Conservation (phyloP, 2,888 invertebrate species). For the Mactromeris polynyma region DNA sequence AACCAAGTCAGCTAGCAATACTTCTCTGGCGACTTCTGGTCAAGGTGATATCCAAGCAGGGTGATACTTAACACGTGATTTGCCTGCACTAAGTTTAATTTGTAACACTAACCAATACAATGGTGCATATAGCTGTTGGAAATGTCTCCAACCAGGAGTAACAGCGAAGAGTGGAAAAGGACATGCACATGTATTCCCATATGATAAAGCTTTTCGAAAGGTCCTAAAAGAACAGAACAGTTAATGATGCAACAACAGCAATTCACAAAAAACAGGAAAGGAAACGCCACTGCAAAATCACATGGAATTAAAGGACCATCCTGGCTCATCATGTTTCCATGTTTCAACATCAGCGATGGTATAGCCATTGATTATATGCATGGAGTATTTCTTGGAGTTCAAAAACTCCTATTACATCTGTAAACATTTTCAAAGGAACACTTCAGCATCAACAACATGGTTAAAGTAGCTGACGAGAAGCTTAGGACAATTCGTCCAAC, state of each 20-base stretch:
- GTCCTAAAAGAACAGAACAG: slow-evolving; percentile 37
- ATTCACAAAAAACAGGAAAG: background rate
- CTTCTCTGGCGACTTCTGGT: no score
- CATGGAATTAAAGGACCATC: slow-evolving; percentile 57
- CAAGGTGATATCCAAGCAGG: no score
- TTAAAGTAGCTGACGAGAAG: no score
- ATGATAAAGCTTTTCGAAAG: slow-evolving; percentile 31
- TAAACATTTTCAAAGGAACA: no score
- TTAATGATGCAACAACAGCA: slow-evolving; percentile 22
- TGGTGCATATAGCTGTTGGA: slow-evolving; percentile 56
- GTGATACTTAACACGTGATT: slow-evolving; percentile 62
- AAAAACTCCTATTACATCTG: no score
- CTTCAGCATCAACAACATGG: no score
- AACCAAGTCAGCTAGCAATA: no score
- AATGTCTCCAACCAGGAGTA: slow-evolving; percentile 47
- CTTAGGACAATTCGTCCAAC: no score
- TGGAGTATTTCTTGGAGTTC: background rate
- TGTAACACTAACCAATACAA: slow-evolving; percentile 61
- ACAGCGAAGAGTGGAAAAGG: slow-evolving; percentile 53
- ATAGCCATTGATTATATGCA: slow-evolving; percentile 40
- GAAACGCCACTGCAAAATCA: slow-evolving; percentile 4
- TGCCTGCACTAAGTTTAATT: slow-evolving; percentile 55
- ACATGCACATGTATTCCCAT: slow-evolving; percentile 54
- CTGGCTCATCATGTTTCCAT: slow-evolving; percentile 45
- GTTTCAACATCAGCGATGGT: slow-evolving; percentile 34